A percentile compares a stretch with the other conserved stretches of the same genome.
These are phyloP conservation scores for Rattus norvegicus DNA, from an alignment of 2,113 vertebrate genomes.

Conservation along the genomic window DNA sequence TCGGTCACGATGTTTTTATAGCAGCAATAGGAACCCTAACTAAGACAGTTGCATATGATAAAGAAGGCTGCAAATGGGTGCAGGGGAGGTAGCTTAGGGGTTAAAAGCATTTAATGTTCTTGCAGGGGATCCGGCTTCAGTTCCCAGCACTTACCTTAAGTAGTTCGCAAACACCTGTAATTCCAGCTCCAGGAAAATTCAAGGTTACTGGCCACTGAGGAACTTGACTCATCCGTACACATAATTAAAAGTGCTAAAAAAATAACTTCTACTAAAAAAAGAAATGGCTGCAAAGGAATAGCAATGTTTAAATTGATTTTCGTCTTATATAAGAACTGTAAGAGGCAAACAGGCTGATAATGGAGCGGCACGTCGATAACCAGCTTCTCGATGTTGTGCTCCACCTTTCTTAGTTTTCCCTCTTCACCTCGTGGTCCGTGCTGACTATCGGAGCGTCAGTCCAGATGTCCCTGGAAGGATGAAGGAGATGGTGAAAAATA, in stretches of 20 bases:
- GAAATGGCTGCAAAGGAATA: not conserved
- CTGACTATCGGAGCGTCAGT: not conserved
- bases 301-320: constrained; percentile 23
- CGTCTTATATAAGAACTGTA: not conserved
- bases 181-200: not conserved
- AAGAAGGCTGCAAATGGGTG: not conserved
- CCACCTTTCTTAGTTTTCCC: not conserved
- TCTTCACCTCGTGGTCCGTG: not conserved
- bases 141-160: not conserved
- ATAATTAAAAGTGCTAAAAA: not conserved
- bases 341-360: not conserved
- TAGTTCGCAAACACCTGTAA: not conserved
- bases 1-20: not conserved
- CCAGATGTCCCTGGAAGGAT: not conserved
- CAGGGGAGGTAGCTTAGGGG: not conserved
- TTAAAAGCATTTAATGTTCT: not conserved
- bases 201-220: not conserved
- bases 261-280: not conserved
- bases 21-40: not conserved
- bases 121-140: not conserved
- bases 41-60: not conserved
- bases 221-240: not conserved
- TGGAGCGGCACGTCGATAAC: not conserved
- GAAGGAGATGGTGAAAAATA: not conserved
- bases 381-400: not conserved